phyloP scores from a whole-genome alignment of 2,113 vertebrate species.

The Cheilinus undulatus region DNA sequence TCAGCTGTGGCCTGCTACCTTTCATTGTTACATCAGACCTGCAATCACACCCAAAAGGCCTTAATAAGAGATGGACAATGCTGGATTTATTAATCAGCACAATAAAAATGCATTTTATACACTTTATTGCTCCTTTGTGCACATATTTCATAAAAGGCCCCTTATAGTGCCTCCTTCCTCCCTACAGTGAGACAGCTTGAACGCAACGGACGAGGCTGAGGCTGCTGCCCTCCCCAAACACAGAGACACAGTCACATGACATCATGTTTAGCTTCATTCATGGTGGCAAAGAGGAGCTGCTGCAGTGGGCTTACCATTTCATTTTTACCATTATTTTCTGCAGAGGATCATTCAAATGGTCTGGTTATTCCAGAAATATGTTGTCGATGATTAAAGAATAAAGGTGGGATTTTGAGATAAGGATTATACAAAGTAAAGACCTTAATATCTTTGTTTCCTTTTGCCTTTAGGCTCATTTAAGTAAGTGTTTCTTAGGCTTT shows the following conservation, averaged over 20 bases:
- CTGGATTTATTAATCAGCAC: slow-evolving; percentile 51
- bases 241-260: slow-evolving; percentile 78
- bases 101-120: slow-evolving; percentile 42
- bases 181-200: slow-evolving; percentile 59
- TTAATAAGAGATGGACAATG: slow-evolving; percentile 22
- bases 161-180: slow-evolving; percentile 47
- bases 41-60: too few relatives aligned
- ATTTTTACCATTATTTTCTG: background rate
- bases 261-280: slow-evolving; percentile 60
- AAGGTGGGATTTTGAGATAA: too few relatives aligned
- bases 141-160: slow-evolving; percentile 63
- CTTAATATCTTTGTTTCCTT: too few relatives aligned
- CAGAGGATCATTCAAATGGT: background rate
- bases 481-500: too few relatives aligned
- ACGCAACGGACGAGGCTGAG: slow-evolving; percentile 69
- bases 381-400: too few relatives aligned
- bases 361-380: too few relatives aligned
- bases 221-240: slow-evolving; percentile 75
- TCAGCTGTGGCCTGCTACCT: slow-evolving; percentile 70
- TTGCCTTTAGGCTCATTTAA: too few relatives aligned
- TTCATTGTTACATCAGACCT: slow-evolving; percentile 62
- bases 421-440: too few relatives aligned
- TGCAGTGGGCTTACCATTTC: background rate
- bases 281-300: slow-evolving; percentile 21
- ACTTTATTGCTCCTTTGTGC: slow-evolving; percentile 34